Percentiles rank a stretch among this genome's conserved stretches.
Conservation (phyloP, 2,113 vertebrate species). For the Gnathonemus echidnorhynchus region DNA sequence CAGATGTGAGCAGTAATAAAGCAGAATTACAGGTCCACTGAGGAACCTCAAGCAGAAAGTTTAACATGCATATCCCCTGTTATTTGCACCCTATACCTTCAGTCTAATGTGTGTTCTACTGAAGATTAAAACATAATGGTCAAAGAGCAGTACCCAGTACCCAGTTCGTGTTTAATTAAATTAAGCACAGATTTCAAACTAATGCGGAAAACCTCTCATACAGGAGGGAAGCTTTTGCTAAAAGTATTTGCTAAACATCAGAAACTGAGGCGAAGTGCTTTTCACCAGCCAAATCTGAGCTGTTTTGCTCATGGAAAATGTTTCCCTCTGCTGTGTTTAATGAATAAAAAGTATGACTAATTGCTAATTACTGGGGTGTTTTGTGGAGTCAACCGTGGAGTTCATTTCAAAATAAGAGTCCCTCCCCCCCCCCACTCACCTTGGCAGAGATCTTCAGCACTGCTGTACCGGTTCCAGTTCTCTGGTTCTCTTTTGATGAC, state of each 20-base stretch:
- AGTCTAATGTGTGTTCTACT: background rate
- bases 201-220: background rate
- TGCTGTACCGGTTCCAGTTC: background rate
- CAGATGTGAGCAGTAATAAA: background rate
- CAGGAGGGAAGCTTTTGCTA: background rate
- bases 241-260: background rate
- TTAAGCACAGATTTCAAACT: background rate
- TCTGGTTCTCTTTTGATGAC: background rate
- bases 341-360: background rate
- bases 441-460: background rate
- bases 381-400: background rate
- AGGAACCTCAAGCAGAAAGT: background rate
- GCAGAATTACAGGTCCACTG: background rate
- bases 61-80: background rate
- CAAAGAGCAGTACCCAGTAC: background rate
- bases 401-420: background rate
- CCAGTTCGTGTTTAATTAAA: background rate
- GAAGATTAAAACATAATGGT: background rate
- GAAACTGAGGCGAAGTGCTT: background rate
- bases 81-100: background rate
- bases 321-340: background rate
- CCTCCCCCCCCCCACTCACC: background rate
- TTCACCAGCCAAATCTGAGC: background rate
- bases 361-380: background rate
- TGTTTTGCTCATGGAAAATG: background rate